These are phyloP conservation scores for Chrysogorgia sp. DNA, from an alignment of 92 coral and sea anemone genomes.

Conservation along the genomic window DNA sequence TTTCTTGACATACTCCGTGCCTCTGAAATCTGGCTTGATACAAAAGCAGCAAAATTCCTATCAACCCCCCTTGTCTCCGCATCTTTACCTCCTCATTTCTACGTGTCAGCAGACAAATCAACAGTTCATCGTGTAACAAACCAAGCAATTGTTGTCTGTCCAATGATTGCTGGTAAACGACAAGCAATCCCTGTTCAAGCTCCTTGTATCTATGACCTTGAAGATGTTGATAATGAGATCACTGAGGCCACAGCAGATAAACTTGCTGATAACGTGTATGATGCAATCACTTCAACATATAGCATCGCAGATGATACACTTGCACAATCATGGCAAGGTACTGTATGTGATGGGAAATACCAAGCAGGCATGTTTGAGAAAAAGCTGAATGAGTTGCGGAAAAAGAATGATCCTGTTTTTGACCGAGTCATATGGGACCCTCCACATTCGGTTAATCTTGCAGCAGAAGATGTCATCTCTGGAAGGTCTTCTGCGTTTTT, in stretches of 20 bases:
- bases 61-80: constrained; percentile 6
- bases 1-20: constrained; percentile 9
- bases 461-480: no score
- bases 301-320: background rate
- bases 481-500: no score
- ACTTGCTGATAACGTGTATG: no score
- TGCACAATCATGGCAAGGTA: constrained; percentile 24
- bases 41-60: background rate
- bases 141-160: background rate
- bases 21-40: constrained; percentile 20
- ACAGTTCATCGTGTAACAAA: constrained; percentile 2
- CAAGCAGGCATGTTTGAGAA: no score
- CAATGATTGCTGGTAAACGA: background rate
- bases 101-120: background rate
- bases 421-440: no score
- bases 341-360: background rate
- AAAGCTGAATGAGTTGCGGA: no score
- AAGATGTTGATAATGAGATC: no score
- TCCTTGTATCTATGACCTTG: background rate
- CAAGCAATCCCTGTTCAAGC: background rate
- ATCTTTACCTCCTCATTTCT: constrained; percentile 4
- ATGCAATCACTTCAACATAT: constrained; percentile 2
- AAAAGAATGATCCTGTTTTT: no score
- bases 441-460: no score
- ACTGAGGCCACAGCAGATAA: no score